Percentiles rank a stretch among this genome's conserved stretches.
phyloP scores from a whole-genome alignment of 2,113 vertebrate genomes.

The Ptyas mucosa region DNA sequence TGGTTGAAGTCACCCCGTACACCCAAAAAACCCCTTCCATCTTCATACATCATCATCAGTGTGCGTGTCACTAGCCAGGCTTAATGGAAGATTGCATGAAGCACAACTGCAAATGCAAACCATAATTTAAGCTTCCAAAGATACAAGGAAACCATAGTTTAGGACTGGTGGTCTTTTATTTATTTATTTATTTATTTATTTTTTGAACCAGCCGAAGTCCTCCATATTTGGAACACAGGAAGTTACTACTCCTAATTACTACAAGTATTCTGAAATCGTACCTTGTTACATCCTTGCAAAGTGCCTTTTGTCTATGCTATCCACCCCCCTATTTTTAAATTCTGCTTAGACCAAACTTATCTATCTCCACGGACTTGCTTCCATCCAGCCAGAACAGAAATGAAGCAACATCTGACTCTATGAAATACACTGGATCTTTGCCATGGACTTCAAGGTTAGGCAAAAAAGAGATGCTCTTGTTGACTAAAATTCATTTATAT shows the following conservation, averaged over 20 bases:
- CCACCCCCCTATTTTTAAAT: not conserved
- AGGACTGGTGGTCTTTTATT: not conserved
- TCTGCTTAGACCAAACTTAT: not conserved
- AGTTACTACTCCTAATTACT: not conserved
- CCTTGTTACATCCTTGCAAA: not conserved
- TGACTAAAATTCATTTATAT: not conserved
- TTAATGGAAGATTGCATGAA: not conserved
- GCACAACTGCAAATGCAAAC: not conserved
- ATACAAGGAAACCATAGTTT: not conserved
- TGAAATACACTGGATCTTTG: constrained; percentile 14
- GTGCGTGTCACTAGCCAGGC: not conserved
- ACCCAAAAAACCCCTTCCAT: not conserved
- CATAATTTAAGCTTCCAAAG: not conserved
- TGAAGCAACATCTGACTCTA: not conserved
- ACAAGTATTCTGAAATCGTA: not conserved
- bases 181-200: too few species aligned
- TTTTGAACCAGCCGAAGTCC: not conserved
- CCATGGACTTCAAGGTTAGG: not conserved
- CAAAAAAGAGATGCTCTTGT: not conserved
- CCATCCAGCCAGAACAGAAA: not conserved
- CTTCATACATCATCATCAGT: not conserved
- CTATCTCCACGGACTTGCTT: not conserved
- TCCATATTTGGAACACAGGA: not conserved
- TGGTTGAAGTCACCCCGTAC: not conserved
- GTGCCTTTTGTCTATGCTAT: not conserved